Percentiles rank a stretch among this genome's conserved stretches.
Evolutionary conservation across 2,113 vertebrate species (phyloP).

Genomic region (Otus sunia): DNA sequence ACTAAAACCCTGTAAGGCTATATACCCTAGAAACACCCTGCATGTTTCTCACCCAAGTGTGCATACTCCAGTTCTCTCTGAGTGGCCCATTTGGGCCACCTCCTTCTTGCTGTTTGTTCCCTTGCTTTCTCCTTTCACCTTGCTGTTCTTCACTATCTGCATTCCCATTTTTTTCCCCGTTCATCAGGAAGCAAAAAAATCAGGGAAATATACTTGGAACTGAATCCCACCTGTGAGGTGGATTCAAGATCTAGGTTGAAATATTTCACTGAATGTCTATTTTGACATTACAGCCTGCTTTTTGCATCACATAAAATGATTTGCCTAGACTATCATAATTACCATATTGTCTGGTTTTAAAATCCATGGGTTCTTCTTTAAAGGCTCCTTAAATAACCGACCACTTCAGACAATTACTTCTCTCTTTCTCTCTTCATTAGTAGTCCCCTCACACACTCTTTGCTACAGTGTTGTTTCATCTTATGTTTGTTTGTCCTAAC

Average conservation of each 20-base stretch:
- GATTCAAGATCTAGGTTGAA: not conserved
- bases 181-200: not conserved
- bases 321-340: not conserved
- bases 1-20: not conserved
- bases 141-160: not conserved
- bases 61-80: not conserved
- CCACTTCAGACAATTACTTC: conserved; percentile 8
- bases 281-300: not conserved
- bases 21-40: not conserved
- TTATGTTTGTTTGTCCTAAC: conserved; percentile 56
- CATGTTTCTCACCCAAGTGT: not conserved
- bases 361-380: not conserved
- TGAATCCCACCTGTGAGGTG: not conserved
- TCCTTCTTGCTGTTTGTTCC: not conserved
- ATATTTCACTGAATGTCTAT: not conserved
- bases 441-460: conserved; percentile 41
- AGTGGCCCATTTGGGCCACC: not conserved
- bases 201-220: not conserved
- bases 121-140: not conserved
- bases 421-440: conserved; percentile 26
- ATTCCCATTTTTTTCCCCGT: not conserved
- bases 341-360: not conserved
- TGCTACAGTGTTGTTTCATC: conserved; percentile 40
- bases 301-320: not conserved
- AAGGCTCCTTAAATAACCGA: not conserved